Evolutionary conservation across 1,140 invertebrate genomes (phyloP).

Genomic region (Eriosoma lanigerum): DNA sequence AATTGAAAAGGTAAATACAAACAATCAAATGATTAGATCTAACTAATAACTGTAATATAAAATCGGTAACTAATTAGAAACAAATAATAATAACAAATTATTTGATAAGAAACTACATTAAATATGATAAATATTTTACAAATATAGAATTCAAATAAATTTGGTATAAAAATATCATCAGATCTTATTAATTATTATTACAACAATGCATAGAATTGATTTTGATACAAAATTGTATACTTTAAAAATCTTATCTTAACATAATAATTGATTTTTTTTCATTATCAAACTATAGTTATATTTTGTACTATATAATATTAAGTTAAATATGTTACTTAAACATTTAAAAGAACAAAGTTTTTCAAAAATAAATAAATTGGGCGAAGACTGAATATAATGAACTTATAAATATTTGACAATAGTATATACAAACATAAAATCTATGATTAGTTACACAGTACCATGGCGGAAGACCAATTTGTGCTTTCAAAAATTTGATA

Average conservation of each 20-base stretch:
- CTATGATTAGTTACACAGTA: background rate
- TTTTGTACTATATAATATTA: constrained; percentile 24
- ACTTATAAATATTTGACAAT: too few relatives aligned
- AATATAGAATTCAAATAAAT: background rate
- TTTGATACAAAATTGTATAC: background rate
- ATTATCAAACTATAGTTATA: background rate
- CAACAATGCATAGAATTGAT: background rate
- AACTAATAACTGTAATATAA: background rate
- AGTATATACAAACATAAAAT: background rate
- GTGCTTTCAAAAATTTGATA: background rate
- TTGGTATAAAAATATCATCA: background rate
- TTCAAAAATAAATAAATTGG: background rate
- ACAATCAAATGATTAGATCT: background rate
- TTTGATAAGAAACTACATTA: constrained; percentile 5
- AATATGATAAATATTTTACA: background rate
- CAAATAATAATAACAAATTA: constrained; percentile 22
- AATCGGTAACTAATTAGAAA: constrained; percentile 15
- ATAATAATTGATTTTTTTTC: background rate
- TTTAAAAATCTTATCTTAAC: background rate
- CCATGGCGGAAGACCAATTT: background rate
- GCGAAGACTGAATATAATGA: background rate
- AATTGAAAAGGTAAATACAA: background rate
- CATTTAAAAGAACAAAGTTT: background rate
- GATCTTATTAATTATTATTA: background rate
- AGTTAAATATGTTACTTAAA: constrained; percentile 1